Base-by-base conservation (phyloP, 2,113 vertebrate genomes). In the Cyanistes caeruleus region DNA sequence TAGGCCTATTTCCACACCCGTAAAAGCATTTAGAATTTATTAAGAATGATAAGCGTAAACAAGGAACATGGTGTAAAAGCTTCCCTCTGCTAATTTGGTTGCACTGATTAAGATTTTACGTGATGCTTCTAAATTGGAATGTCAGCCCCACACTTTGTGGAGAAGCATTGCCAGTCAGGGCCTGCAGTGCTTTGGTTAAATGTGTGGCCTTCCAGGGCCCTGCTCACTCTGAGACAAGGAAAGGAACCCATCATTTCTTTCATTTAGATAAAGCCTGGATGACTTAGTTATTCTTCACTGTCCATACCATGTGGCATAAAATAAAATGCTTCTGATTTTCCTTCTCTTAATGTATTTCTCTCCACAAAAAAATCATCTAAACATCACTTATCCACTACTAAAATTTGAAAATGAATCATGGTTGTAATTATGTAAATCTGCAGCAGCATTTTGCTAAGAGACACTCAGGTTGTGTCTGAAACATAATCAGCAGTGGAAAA, bases 21-120 rank as follows among this genome's bases (percentile, higher is more conserved):
- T 95, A 95, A 94, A 97, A 93, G 92, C 96, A 96, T 93, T 96
- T 94, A 97, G 90, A 74, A 53, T 97, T 96, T 98, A 98, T 98
- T 98, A 95, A 97, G 98, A 97, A 98, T 97, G 97, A 98, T 98
- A 97, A 97, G 98, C 97, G 53, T 98, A 98, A 97, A 98, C 96
- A 96, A 91, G 51, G 95, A 97, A 98, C 97, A 97, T 46, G 95
- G 93, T 97, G 94, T 97, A 82, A 87, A 96, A 95, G 89, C 91
- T 93, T 84, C 83, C 86, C 96, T 96, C 90, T 84, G 93, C 90
- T 98, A 92, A 98, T 98, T 98, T 96, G 82, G 91, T 78, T 24
- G 49, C 81, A 41, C 96, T 97, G 98, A 98, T 98, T 98, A 97
- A 98, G 98, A 98, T 97, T 98, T 98, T 97, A 97, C 9, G 96